Base-by-base conservation (phyloP, 1,140 invertebrate genomes). In the Ephestia elutella region DNA sequence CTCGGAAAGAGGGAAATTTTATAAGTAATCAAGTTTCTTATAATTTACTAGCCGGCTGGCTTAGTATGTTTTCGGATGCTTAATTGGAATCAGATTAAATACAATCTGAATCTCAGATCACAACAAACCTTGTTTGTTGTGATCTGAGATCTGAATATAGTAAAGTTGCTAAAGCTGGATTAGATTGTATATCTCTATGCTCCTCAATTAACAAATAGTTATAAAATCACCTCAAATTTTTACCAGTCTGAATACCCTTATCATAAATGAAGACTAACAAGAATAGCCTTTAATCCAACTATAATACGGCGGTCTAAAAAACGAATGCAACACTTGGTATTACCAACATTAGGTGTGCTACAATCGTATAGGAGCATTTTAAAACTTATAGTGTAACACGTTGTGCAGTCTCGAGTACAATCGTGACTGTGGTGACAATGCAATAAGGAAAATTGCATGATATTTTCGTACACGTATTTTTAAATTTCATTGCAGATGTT, bases 401-500 rank as follows among this genome's bases (percentile, higher is more conserved):
- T 44, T 44, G 38, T 44, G 38, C 15, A n/a, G 38, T 15, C 38
- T 44, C 38, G 13, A 44, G n/a, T 44, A 53, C 50, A 53, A 25
- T 20, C 50, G 50, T 53, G 50, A 53, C 50, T 25, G 50, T 53
- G 20, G 19, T 53, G 50, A 53, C 50, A 50, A 50, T 50, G 20
- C 18, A 50, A 50, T 25, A 53, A 53, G 21, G 50, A 53, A 20
- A 53, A 25, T 53, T 20, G 19, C 50, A 21, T 25, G 50, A 25
- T 53, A 44, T 44, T 44, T 44, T 44, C 38, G 38, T 44, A 44
- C 38, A 44, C 38, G 38, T 44, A 44, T 44, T 44, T 44, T 44
- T 44, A 44, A 44, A 44, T 44, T 44, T 44, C 38, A 44, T 44
- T 44, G 38, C 38, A 44, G n/a, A 44, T 38, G 32, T 38, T 38